Percentiles rank a stretch among this genome's conserved stretches.
Evolutionary conservation across 2,797 vertebrate species (phyloP).

Genomic region (Protosalanx chinensis): DNA sequence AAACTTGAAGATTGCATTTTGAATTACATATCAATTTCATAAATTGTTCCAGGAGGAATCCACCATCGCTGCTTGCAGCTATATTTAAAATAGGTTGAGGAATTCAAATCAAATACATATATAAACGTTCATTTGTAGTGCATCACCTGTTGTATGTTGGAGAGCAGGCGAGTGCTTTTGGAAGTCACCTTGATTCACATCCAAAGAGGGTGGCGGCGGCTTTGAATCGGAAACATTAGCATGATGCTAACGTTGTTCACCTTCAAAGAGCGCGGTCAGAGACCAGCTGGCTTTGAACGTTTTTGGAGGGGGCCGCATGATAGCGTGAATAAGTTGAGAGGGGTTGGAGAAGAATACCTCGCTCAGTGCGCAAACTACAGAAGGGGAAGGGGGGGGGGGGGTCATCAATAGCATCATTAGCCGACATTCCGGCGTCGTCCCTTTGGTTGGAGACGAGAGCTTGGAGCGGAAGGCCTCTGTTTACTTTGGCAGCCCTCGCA

Average conservation of each 20-base stretch:
- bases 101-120: no score
- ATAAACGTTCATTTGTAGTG: neutral
- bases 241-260: constrained; percentile 35
- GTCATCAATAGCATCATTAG: constrained; percentile 54
- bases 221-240: constrained; percentile 36
- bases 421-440: constrained; percentile 43
- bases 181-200: constrained; percentile 26
- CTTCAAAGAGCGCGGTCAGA: constrained; percentile 46
- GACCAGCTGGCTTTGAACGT: constrained; percentile 49
- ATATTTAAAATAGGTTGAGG: no score
- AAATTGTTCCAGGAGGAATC: no score
- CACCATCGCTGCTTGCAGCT: no score
- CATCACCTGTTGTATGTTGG: neutral
- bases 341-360: constrained; percentile 26
- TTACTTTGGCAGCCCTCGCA: no score
- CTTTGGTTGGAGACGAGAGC: constrained; percentile 46
- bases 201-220: constrained; percentile 20
- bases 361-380: constrained; percentile 39
- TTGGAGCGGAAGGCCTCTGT: constrained; percentile 28
- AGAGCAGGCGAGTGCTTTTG: constrained; percentile 9
- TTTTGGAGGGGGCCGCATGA: constrained; percentile 29
- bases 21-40: no score
- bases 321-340: constrained; percentile 35
- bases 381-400: constrained; percentile 37
- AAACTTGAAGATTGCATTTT: no score